Evolutionary conservation across 1,140 invertebrate genomes (phyloP), one percentile per base, ranked within the genome.

Genomic region (Drosophila simulans): DNA sequence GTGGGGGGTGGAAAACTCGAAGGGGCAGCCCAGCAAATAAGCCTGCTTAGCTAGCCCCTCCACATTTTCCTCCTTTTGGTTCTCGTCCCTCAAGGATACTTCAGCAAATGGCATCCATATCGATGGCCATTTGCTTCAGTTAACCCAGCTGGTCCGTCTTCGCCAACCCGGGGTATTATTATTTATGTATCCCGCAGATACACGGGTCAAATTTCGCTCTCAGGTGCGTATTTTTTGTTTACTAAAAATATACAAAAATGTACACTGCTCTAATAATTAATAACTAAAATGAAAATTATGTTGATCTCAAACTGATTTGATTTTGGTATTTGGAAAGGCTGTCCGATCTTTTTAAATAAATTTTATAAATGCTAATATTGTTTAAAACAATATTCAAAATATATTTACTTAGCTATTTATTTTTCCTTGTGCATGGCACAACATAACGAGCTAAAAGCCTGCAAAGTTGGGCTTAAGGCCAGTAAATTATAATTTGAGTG

Each of bases 131-230:
- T 71, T 57, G 54, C 58, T 27, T 31, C 11, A 43, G 39, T 22
- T 45, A 52, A 31, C 49, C 60, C 52, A 57, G 51, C 46, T 63
- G 39, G 40, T 49, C 4, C 48, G 40, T 48, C 31, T 22, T 39
- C 20, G 49, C 37, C 39, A 37, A 17, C 31, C 54, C 37, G 5
- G 7, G 37, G 45, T 80, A 58, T 76, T 85, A 86, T 88, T 83
- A 86, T 86, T 88, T 88, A 88, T 88, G 82, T 83, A 68, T 63
- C 62, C 17, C n/a, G 52, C 49, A 76, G 71, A 66, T 76, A 54
- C 73, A 54, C 25, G 71, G 25, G 42, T 46, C 54, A 57, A 22
- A 57, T 66, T 74, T 62, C 42, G 35, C 17, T 48, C 82, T 58
- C 82, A 85, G 81, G 81, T 86, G 81, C 82, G 73, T 86, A 62